Percentiles rank a stretch among this genome's conserved stretches.
Evolutionary conservation across 1,140 invertebrate species (phyloP).

Genomic region (Sycophila sp.): DNA sequence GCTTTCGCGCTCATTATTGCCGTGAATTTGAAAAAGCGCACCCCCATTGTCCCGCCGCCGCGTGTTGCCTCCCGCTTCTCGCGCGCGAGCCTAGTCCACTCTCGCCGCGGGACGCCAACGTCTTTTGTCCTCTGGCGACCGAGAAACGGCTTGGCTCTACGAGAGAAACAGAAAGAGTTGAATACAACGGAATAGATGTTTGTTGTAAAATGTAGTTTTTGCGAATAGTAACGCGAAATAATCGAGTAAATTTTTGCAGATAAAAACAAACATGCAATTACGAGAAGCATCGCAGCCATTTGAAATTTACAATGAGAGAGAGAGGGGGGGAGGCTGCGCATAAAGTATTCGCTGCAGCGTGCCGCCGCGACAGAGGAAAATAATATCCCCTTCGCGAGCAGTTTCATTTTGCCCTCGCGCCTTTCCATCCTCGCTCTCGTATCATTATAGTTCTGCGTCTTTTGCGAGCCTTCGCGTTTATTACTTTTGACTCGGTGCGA

Average conservation of each 20-base stretch:
- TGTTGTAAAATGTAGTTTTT: too few species aligned
- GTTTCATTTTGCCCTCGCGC: slow-evolving; percentile 29
- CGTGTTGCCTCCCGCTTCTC: background rate
- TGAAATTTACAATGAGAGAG: too few species aligned
- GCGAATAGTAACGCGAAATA: too few species aligned
- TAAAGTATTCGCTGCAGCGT: slow-evolving; percentile 47
- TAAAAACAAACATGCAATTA: background rate
- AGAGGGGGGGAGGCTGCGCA: slow-evolving; percentile 44
- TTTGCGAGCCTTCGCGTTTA: background rate
- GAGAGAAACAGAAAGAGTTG: slow-evolving; percentile 9
- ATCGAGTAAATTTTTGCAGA: background rate
- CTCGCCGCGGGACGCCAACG: slow-evolving; percentile 50
- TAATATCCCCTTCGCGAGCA: slow-evolving; percentile 31
- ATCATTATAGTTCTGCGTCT: slow-evolving; percentile 16
- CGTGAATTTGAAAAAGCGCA: slow-evolving; percentile 32
- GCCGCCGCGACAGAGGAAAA: slow-evolving; percentile 31
- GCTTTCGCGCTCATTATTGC: slow-evolving; percentile 22
- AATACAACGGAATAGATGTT: background rate
- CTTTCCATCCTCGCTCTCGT: slow-evolving; percentile 8
- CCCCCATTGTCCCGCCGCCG: slow-evolving; percentile 40
- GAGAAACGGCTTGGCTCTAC: slow-evolving; percentile 41
- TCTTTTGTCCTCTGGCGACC: slow-evolving; percentile 52
- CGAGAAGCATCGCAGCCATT: too few species aligned
- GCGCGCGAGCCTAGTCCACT: slow-evolving; percentile 20
- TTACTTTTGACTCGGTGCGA: background rate